A percentile compares a stretch with the other conserved stretches of the same genome.
phyloP scores from a whole-genome alignment of 2,797 vertebrate genomes.

The Apodemus agrarius region DNA sequence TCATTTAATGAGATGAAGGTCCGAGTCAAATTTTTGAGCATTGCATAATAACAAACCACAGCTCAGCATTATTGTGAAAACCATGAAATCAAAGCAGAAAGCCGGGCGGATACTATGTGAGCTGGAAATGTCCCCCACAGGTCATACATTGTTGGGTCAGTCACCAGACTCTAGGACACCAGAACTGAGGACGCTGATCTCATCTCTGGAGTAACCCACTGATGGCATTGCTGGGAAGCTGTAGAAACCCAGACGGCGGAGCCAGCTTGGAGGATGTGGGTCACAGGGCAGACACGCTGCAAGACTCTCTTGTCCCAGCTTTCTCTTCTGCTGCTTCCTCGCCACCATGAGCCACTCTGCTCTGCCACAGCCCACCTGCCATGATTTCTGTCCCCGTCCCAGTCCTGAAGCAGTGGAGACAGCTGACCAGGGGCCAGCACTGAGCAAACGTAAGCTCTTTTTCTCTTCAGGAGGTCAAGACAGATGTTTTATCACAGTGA shows the following conservation, averaged over 20 bases:
- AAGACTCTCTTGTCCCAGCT: neutral
- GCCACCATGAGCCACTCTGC: neutral
- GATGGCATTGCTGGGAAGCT: neutral
- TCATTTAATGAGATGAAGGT: constrained; percentile 5
- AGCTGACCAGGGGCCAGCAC: too few species aligned
- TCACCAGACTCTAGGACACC: neutral
- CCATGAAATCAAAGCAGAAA: neutral
- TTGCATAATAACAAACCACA: neutral
- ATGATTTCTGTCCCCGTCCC: neutral
- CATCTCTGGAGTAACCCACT: neutral
- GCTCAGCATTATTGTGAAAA: neutral
- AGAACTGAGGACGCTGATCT: neutral
- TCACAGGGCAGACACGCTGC: neutral
- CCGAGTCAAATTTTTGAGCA: neutral
- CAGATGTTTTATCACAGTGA: neutral
- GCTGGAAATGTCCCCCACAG: neutral
- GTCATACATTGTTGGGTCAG: neutral
- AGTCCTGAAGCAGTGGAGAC: neutral
- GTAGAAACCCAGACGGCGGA: neutral
- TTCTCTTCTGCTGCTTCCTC: neutral
- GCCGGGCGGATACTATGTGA: neutral
- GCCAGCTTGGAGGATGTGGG: neutral
- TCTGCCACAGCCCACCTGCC: neutral
- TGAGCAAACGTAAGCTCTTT: neutral
- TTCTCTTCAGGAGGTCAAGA: neutral